Evolutionary conservation across 2,113 vertebrate genomes (phyloP).

Genomic region (Rattus rattus): DNA sequence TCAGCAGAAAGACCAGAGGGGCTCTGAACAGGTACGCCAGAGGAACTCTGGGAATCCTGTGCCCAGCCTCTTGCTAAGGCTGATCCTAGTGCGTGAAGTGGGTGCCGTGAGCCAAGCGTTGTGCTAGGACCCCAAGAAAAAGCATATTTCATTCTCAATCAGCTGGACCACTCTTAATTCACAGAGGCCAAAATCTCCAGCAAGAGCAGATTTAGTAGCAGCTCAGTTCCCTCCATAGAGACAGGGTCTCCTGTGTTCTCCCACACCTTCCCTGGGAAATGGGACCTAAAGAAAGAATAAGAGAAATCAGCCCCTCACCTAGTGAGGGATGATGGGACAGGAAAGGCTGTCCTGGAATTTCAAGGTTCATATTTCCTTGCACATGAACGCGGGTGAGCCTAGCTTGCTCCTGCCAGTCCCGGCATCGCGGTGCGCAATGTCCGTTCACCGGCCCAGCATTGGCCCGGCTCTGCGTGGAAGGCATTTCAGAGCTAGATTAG

Average conservation of each 20-base stretch:
- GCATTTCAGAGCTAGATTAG: neutral
- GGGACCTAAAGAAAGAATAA: neutral
- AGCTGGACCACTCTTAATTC: neutral
- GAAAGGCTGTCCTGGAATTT: neutral
- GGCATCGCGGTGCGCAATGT: neutral
- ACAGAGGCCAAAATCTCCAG: no score
- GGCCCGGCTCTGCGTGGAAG: neutral
- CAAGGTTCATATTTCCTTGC: neutral
- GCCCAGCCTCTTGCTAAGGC: neutral
- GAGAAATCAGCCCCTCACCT: neutral
- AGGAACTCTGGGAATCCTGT: neutral
- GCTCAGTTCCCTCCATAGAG: fast-evolving
- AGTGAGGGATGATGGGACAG: neutral
- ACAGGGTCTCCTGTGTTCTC: no score
- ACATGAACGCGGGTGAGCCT: neutral
- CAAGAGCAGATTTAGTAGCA: neutral
- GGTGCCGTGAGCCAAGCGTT: neutral
- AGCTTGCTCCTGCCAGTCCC: fast-evolving
- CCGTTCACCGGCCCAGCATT: neutral
- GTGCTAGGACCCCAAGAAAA: neutral
- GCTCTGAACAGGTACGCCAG: neutral
- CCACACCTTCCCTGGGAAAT: neutral
- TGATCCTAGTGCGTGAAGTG: neutral
- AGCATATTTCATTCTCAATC: no score
- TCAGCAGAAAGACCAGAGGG: neutral